Conservation (phyloP, 1,140 invertebrate genomes). For the Drosophila bocki region DNA sequence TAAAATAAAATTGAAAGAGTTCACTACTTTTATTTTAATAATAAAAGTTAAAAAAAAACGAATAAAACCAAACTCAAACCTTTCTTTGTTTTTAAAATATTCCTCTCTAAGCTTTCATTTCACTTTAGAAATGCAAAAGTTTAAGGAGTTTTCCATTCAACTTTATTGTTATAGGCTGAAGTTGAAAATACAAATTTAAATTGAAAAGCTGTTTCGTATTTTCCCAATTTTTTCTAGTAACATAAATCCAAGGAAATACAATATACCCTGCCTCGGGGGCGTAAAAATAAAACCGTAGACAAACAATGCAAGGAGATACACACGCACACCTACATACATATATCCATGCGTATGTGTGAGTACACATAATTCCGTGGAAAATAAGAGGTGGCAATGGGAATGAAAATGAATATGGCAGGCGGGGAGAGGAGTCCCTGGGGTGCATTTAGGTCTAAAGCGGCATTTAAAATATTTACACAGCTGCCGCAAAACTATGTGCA, state of each 20-base stretch:
- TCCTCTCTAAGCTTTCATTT: neutral
- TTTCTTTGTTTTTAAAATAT: neutral
- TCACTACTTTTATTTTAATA: neutral
- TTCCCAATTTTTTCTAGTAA: neutral
- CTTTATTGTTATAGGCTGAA: constrained; percentile 5
- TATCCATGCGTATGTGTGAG: neutral
- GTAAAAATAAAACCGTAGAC: constrained; percentile 13
- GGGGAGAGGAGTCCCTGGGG: constrained; percentile 45
- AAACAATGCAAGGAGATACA: constrained; percentile 13
- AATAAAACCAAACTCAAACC: neutral
- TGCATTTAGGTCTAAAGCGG: constrained; percentile 65
- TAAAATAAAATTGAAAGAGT: neutral
- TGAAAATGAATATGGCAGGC: constrained; percentile 4
- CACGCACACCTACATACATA: neutral
- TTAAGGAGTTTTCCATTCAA: neutral
- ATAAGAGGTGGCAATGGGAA: neutral
- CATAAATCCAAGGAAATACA: neutral
- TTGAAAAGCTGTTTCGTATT: neutral
- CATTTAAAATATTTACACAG: constrained; percentile 78
- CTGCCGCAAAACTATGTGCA: constrained; percentile 67
- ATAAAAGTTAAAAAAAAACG: neutral
- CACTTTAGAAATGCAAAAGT: neutral
- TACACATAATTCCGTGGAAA: constrained; percentile 20
- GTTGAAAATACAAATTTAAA: neutral
- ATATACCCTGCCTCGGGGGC: neutral